These are phyloP conservation scores for Sarcophaga bullata DNA, from an alignment of 1,140 invertebrate species.

Conservation along the genomic window DNA sequence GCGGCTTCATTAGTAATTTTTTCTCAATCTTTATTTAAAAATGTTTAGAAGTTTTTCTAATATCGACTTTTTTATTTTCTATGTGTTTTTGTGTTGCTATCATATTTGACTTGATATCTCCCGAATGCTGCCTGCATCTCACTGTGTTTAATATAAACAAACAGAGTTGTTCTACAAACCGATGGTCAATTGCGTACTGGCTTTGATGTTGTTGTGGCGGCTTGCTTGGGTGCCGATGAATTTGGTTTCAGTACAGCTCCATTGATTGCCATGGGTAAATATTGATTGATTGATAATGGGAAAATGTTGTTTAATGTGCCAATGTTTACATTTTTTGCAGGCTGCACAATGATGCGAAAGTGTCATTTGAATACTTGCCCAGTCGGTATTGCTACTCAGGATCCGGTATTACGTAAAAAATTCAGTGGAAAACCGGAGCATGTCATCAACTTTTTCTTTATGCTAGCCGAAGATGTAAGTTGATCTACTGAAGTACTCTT, in stretches of 20 bases:
- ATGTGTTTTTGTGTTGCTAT: conserved; percentile 55
- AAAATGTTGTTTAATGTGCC: background rate
- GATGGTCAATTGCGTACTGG: conserved; percentile 95
- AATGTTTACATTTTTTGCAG: conserved; percentile 53
- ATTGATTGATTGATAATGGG: background rate
- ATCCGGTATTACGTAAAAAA: conserved; percentile 93
- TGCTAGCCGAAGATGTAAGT: conserved; percentile 94
- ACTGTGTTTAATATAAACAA: background rate
- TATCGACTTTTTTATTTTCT: conserved; percentile 55
- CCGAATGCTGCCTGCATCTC: background rate
- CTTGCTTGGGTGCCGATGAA: conserved; percentile 96
- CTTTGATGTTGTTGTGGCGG: conserved; percentile 97
- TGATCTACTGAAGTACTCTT: conserved; percentile 27
- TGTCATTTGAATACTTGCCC: conserved; percentile 99
- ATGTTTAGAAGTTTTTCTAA: conserved; percentile 47
- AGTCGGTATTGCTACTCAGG: conserved; percentile 98
- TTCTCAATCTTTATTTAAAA: conserved; percentile 55
- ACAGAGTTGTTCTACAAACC: conserved; percentile 91
- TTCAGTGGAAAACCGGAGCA: conserved; percentile 98
- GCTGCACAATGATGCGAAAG: conserved; percentile 99
- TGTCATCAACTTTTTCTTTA: conserved; percentile 97
- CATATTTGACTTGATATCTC: background rate
- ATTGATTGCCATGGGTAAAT: conserved; percentile 86
- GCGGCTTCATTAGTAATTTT: conserved; percentile 64
- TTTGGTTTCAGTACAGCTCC: conserved; percentile 99